Base-by-base conservation (phyloP, 2,113 vertebrate species). In the Halcyon malimbica region DNA sequence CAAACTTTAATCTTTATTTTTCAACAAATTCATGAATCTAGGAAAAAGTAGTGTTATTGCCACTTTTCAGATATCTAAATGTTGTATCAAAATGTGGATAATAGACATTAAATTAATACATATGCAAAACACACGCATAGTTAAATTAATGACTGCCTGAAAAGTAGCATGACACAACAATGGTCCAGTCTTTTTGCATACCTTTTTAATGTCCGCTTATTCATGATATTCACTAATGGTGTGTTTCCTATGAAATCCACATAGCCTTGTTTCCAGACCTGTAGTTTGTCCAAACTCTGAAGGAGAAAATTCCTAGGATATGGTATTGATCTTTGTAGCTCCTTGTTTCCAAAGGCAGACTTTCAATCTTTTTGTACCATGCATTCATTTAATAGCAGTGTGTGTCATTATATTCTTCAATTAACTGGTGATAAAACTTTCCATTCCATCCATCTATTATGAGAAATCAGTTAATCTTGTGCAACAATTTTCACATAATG, bases 211-310 rank as follows among this genome's bases (percentile, higher is more conserved):
- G 98, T 95, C 94, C 97, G 28, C 95, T 98, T 98, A 98, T 69
- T 98, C 94, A 88, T 97, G 98, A 33, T 98, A 96, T 94, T 98
- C 98, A 33, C 98, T 98, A 8, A 98, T 98, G 51, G 50, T 79
- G 94, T 98, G 98, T 46, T 96, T 98, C 97, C 11, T 97, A 50
- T 33, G 37, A 77, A 69, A 5, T 81, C 46, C 78, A 67, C 0
- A 3, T 8, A 73, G n/a, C n/a, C 65, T 71, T n/a, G 44, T 81
- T 87, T 24, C 41, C 74, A 85, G 59, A 53, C 48, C 53, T 74
- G 33, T 42, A 54, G 29, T 59, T 50, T 73, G 57, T 41, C 31
- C 74, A n/a, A 1, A 21, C 18, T 78, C 41, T 54, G 80, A 88
- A 65, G 62, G 16, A 71, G 26, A 87, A 23, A 37, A 60, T 62